phyloP scores from a whole-genome alignment of 1,140 invertebrate species.

The Macrocentrus cingulum region DNA sequence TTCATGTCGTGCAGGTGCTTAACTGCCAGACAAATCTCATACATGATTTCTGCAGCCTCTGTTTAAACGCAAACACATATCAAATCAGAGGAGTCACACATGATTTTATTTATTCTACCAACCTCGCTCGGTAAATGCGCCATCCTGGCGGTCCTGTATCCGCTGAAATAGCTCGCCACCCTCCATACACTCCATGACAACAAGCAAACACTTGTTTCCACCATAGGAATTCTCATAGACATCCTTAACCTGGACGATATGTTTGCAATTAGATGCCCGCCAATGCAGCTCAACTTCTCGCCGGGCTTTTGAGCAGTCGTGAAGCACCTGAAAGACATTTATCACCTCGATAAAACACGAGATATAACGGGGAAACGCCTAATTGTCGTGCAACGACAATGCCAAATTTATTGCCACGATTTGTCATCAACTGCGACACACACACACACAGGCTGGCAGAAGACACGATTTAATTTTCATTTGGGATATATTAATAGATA shows the following conservation, averaged over 20 bases:
- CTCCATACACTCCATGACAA: conserved; percentile 99
- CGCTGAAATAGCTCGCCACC: conserved; percentile 95
- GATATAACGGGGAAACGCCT: too few relatives aligned
- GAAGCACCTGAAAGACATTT: conserved; percentile 69
- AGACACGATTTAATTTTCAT: conserved; percentile 38
- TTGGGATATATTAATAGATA: conserved; percentile 45
- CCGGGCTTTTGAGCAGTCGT: conserved; percentile 88
- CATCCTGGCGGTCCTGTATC: conserved; percentile 92
- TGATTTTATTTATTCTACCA: too few relatives aligned
- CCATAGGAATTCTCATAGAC: conserved; percentile 96
- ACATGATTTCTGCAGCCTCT: conserved; percentile 92
- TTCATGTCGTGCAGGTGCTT: conserved; percentile 92
- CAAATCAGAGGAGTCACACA: conserved; percentile 4
- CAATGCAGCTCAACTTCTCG: conserved; percentile 96
- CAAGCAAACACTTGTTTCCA: conserved; percentile 86
- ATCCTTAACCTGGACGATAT: conserved; percentile 88
- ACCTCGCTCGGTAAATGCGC: conserved; percentile 94
- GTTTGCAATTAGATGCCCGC: conserved; percentile 83
- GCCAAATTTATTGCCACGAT: background rate
- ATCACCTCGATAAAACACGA: background rate
- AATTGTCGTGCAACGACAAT: background rate
- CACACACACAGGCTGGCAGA: conserved; percentile 19
- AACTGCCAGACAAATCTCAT: conserved; percentile 95
- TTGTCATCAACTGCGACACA: conserved; percentile 10
- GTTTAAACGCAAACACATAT: conserved; percentile 29